Conservation (phyloP, 2,888 invertebrate species). For the Apamea epomidion region DNA sequence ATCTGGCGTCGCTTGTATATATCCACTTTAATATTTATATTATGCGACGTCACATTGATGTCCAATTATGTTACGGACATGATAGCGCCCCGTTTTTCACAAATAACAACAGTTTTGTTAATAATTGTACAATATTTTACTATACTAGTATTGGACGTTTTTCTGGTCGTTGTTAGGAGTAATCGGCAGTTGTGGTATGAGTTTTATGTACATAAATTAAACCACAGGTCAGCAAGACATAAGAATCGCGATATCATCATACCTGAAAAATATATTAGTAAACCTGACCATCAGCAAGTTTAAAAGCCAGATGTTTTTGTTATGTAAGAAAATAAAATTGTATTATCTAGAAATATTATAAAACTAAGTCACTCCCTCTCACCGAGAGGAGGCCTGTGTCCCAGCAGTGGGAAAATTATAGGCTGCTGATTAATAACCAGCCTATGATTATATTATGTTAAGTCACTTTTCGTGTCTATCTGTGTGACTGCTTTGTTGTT, state of each 20-base stretch:
- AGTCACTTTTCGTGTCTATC: too few species aligned
- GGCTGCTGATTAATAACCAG: too few species aligned
- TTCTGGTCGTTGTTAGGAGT: background rate
- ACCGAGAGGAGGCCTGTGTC: too few species aligned
- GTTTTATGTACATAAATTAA: background rate
- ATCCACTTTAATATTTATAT: slow-evolving; percentile 3
- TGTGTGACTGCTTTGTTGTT: too few species aligned
- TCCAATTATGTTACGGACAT: background rate
- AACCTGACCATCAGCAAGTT: too few species aligned
- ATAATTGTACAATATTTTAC: background rate
- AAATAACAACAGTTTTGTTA: background rate
- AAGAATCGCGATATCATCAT: background rate
- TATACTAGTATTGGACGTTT: background rate
- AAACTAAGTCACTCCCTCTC: too few species aligned
- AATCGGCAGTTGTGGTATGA: slow-evolving; percentile 3
- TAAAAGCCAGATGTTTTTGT: too few species aligned
- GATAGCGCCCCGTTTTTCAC: background rate
- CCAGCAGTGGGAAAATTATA: too few species aligned
- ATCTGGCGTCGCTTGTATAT: slow-evolving; percentile 4
- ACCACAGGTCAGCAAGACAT: background rate
- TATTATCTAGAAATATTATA: too few species aligned
- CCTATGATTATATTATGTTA: too few species aligned
- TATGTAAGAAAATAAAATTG: too few species aligned
- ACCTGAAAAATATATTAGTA: background rate
- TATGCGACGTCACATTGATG: background rate